Percentiles rank a stretch among this genome's conserved stretches.
Evolutionary conservation across 2,113 vertebrate species (phyloP).

Genomic region (Chloroceryle aenea): DNA sequence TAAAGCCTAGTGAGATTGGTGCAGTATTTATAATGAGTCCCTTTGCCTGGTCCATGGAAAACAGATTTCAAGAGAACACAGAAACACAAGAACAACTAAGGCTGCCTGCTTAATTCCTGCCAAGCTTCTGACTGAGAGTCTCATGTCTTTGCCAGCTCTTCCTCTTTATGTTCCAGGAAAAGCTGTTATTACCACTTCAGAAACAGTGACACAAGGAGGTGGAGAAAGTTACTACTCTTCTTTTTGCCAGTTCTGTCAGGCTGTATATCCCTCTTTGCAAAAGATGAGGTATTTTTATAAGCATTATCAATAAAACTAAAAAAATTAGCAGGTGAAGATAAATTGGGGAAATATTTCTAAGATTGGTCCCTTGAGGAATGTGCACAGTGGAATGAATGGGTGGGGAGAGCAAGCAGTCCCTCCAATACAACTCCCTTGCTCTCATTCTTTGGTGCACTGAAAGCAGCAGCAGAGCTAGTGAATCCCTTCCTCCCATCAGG

Average conservation of each 20-base stretch:
- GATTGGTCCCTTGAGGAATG: not conserved
- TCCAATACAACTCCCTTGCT: not conserved
- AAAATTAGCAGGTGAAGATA: not conserved
- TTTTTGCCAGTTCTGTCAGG: not conserved
- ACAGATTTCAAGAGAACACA: not conserved
- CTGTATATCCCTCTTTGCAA: not conserved
- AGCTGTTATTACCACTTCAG: slow-evolving; percentile 44
- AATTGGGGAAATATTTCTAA: not conserved
- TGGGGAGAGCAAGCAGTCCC: not conserved
- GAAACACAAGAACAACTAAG: not conserved
- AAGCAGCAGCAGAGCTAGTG: not conserved
- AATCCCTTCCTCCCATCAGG: not conserved
- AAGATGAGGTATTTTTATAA: not conserved
- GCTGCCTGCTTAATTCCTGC: not conserved
- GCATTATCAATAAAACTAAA: not conserved
- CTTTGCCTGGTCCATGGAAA: not conserved
- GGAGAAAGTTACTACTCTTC: slow-evolving; percentile 10
- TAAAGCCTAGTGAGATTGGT: not conserved
- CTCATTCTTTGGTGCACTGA: not conserved
- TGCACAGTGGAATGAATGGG: rapidly evolving
- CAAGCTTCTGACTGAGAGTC: slow-evolving; percentile 40
- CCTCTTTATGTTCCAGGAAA: slow-evolving; percentile 28
- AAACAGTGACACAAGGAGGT: slow-evolving; percentile 15
- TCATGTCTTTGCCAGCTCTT: slow-evolving; percentile 13
- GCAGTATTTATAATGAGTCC: not conserved